Evolutionary conservation across 2,113 vertebrate species (phyloP).

Genomic region (Fulica atra): DNA sequence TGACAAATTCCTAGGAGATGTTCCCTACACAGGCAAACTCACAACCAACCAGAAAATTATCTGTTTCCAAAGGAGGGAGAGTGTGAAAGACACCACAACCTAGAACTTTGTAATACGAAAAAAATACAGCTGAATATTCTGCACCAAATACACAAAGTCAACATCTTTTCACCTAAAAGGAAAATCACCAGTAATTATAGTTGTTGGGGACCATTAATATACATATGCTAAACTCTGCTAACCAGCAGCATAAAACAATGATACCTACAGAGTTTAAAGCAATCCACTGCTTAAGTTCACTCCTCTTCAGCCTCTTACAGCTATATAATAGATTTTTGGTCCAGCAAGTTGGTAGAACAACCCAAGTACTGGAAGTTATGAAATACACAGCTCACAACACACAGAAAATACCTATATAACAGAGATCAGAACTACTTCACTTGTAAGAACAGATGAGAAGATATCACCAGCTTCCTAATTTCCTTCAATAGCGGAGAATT

Average conservation of each 20-base stretch:
- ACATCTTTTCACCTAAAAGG: neutral
- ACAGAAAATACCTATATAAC: neutral
- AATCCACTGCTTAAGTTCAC: neutral
- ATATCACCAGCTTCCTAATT: neutral
- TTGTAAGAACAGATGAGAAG: neutral
- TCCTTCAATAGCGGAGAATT: neutral
- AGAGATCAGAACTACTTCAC: neutral
- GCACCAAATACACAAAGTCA: neutral
- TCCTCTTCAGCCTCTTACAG: neutral
- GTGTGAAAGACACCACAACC: neutral
- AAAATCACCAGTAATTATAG: neutral
- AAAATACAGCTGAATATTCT: neutral
- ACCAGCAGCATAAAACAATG: neutral
- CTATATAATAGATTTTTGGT: neutral
- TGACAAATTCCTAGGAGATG: neutral
- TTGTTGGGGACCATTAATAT: neutral
- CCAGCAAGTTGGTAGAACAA: neutral
- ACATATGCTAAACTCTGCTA: neutral
- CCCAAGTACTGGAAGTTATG: neutral
- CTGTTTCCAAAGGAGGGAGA: neutral
- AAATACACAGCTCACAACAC: neutral
- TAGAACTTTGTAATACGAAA: neutral
- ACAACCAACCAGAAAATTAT: neutral
- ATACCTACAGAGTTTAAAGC: neutral
- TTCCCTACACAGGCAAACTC: neutral